Evolutionary conservation across 2,113 vertebrate genomes (phyloP).

Genomic region (Nannospalax galili): DNA sequence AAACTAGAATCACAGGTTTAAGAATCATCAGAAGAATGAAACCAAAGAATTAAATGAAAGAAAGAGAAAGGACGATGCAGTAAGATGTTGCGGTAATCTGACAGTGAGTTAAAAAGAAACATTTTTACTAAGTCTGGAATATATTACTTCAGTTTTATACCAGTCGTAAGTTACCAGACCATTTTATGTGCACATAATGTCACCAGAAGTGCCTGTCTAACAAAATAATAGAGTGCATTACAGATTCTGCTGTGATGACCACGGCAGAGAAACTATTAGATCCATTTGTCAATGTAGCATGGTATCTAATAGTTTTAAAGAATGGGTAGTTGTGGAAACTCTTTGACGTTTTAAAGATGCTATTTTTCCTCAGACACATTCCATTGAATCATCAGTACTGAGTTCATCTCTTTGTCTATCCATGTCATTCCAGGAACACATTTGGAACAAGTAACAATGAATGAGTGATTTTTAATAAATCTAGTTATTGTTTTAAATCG

Average conservation of each 20-base stretch:
- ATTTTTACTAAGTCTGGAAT: constrained; percentile 69
- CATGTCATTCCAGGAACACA: constrained; percentile 5
- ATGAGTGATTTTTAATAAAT: not conserved
- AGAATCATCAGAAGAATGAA: not conserved
- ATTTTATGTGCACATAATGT: constrained; percentile 70
- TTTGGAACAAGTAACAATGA: not conserved
- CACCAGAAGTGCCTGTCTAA: constrained; percentile 77
- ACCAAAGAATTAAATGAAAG: constrained; percentile 25
- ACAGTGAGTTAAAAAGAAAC: constrained; percentile 60
- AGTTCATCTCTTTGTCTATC: constrained; percentile 42
- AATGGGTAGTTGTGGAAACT: constrained; percentile 51
- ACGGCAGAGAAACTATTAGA: constrained; percentile 61
- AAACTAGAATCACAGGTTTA: not conserved
- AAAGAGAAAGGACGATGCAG: not conserved
- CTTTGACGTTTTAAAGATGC: constrained; percentile 62
- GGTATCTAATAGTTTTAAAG: constrained; percentile 62
- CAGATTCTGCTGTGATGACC: constrained; percentile 72
- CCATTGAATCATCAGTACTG: constrained; percentile 31
- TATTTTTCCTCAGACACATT: constrained; percentile 46
- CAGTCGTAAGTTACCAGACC: constrained; percentile 76
- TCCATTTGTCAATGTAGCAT: constrained; percentile 73
- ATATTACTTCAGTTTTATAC: constrained; percentile 71
- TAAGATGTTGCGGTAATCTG: constrained; percentile 51
- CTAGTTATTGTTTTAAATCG: constrained; percentile 57
- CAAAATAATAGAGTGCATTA: constrained; percentile 78